phyloP scores from a whole-genome alignment of 2,797 vertebrate genomes.

The Leptoclinus maculatus region DNA sequence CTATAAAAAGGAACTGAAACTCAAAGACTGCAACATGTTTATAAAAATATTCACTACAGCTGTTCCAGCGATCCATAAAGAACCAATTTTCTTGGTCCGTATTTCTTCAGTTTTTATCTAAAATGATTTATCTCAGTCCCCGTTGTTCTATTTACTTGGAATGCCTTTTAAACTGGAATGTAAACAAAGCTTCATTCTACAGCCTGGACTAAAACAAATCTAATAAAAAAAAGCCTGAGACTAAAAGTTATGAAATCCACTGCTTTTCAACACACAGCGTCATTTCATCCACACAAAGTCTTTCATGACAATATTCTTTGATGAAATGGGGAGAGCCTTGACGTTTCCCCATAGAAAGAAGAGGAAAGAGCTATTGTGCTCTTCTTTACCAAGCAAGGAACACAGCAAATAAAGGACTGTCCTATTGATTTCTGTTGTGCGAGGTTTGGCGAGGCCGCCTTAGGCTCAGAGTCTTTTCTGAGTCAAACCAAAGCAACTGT shows the following conservation, averaged over 20 bases:
- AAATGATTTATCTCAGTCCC: not conserved
- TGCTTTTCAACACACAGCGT: not conserved
- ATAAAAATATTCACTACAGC: not conserved
- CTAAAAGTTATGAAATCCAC: constrained; percentile 19
- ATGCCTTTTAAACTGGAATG: not conserved
- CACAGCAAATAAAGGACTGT: constrained; percentile 45
- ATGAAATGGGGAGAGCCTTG: constrained; percentile 10
- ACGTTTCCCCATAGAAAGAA: constrained; percentile 10
- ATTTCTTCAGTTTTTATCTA: not conserved
- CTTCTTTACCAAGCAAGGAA: constrained; percentile 46
- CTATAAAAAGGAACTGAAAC: not conserved
- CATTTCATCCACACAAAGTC: constrained; percentile 7
- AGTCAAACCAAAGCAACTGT: constrained; percentile 46
- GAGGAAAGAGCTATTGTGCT: constrained; percentile 20
- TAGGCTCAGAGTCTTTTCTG: constrained; percentile 56
- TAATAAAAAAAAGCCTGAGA: not conserved
- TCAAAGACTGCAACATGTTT: not conserved
- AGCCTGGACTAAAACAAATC: not conserved
- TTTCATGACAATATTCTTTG: constrained; percentile 13
- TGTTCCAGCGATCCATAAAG: not conserved
- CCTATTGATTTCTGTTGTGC: constrained; percentile 57
- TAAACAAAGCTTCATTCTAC: not conserved
- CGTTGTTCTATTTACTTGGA: not conserved
- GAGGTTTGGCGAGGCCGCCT: constrained; percentile 46
- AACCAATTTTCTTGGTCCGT: not conserved